Base-by-base conservation (phyloP, 2,797 vertebrate genomes). In the Cuculus canorus region DNA sequence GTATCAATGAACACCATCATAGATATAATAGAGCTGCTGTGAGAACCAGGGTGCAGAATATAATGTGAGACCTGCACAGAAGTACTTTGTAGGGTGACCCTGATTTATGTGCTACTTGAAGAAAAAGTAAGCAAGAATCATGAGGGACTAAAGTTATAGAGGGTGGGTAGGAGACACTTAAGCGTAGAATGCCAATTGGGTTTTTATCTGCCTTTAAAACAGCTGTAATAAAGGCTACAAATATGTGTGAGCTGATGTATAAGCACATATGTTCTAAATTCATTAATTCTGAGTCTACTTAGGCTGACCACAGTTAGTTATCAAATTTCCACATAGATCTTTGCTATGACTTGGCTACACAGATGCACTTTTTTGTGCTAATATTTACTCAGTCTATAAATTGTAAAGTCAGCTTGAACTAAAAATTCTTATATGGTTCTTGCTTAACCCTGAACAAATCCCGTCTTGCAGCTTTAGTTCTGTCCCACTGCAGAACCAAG, bases 151-250 rank as follows among this genome's bases (percentile, higher is more conserved):
- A 27, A 30, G 5, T 70, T 64, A 17, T 0, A 7, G 22, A 0
- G 7, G 18, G 17, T 17, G 2, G 9, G 2, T 63, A 45, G 2
- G 2, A 11, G 8, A 39, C 2, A n/a, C 22, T n/a, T 33, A 6
- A 35, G 3, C 27, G 39, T 53, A 30, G 68, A 83, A 68, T 45
- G 52, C 13, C 3, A 27, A 5, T 7, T 54, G 16, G 37, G 9
- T 50, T 75, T 95, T 71, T 4, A 68, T 61, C 17, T 79, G 18
- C 35, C 45, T 10, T 57, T 86, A 69, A 79, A 5, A 18, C 3
- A 54, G 21, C 28, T 65, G 18, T 22, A 72, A 5, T 61, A 47
- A 88, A 47, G 30, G 13, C 22, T 79, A 13, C 30, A 52, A 53
- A n/a, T 78, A 9, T 2, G 4, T 1, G 2, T 41, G 47, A 59